A percentile compares a stretch with the other conserved stretches of the same genome.
phyloP scores from a whole-genome alignment of 2,113 vertebrate species.

The Micromys minutus region DNA sequence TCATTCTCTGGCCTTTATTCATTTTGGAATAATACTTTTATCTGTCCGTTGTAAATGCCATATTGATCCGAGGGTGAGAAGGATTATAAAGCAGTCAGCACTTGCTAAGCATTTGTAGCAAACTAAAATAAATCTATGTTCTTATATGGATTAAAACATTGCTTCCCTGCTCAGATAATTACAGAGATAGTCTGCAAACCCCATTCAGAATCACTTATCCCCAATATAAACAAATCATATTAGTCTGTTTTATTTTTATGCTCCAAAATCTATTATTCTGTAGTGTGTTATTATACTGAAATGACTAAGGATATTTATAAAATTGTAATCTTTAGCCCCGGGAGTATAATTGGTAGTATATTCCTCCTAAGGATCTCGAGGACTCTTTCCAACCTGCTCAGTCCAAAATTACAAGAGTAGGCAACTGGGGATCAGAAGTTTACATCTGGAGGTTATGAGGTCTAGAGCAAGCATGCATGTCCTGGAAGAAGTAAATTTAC shows the following conservation, averaged over 20 bases:
- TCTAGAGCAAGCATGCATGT: neutral
- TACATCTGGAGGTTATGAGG: neutral
- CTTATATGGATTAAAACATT: neutral
- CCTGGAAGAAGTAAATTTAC: neutral
- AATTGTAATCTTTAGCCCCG: neutral
- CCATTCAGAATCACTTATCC: constrained; percentile 32
- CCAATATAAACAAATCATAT: constrained; percentile 53
- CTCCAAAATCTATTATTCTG: constrained; percentile 34
- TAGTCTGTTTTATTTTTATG: constrained; percentile 42
- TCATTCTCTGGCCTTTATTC: neutral
- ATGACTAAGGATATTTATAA: neutral
- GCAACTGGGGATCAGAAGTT: neutral
- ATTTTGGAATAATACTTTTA: neutral
- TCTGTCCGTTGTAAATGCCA: neutral
- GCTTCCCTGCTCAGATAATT: constrained; percentile 29
- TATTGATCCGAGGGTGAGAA: neutral
- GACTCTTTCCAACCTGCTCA: neutral
- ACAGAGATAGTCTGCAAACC: constrained; percentile 20
- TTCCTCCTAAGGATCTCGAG: neutral
- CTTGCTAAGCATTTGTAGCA: neutral
- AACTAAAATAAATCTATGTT: neutral
- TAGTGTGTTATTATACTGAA: constrained; percentile 3
- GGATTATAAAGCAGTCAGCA: neutral
- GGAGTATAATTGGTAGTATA: neutral
- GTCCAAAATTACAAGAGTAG: neutral